Evolutionary conservation across 2,797 vertebrate genomes (phyloP), one percentile per base, ranked within the genome.

Genomic region (Sphenodon punctatus): DNA sequence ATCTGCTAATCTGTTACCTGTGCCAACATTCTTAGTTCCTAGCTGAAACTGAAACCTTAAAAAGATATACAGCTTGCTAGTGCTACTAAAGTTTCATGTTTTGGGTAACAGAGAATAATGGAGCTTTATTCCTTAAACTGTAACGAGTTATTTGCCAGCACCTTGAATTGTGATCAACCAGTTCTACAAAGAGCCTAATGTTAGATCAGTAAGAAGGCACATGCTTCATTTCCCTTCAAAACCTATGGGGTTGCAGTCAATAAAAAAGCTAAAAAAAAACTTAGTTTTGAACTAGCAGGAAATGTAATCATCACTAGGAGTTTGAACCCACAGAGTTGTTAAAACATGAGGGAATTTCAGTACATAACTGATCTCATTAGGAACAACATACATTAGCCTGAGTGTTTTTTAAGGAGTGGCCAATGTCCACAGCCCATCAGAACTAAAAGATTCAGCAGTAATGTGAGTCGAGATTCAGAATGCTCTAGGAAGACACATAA

Each of bases 331-430:
- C 17, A 45, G 81, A 87, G 78, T 46, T 69, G 69, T 88, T 82
- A 75, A 90, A 75, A 49, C 72, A 34, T 34, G 64, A 11, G 11
- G 63, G 79, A 80, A 85, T 87, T 91, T 78, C 60, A 87, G 51
- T 71, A 51, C 51, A 78, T 82, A 75, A 88, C 68, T 85, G n/a
- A 68, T 74, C 67, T 90, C 64, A 27, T 87, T 80, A 74, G 8
- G n/a, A 88, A 39, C 43, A 56, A 71, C 64, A 53, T 25, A 56
- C 5, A 7, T 73, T 75, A 64, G 49, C 56, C 66, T 67, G 34
- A 1, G 0, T 10, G 22, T 60, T 43, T 72, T 34, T 43, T 48
- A 73, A 75, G 36, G 48, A 81, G 87, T 34, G 61, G 45, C 48
- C 86, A 75, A 27, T 22, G 5, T 66, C 42, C 73, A 36, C 27